Conservation (phyloP, 1,140 invertebrate genomes). For the Alviniconcha marisindica region DNA sequence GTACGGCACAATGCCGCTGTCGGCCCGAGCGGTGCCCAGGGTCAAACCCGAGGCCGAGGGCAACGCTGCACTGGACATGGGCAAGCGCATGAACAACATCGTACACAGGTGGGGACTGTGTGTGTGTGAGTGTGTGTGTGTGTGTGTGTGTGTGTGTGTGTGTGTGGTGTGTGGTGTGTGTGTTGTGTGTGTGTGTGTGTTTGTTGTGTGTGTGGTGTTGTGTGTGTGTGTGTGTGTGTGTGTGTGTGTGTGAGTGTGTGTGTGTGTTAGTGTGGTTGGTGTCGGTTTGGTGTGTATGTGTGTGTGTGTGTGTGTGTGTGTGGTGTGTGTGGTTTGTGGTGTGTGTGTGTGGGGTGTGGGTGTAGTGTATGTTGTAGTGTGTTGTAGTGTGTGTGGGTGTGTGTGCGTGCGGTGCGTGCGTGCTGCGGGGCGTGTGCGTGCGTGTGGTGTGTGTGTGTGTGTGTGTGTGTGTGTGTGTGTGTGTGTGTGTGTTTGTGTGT, state of each 20-base stretch:
- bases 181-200: slow-evolving; percentile 41
- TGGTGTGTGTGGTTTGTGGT: no score
- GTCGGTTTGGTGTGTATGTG: no score
- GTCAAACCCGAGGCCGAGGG: slow-evolving; percentile 66
- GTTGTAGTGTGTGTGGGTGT: slow-evolving; percentile 37
- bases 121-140: slow-evolving; percentile 39
- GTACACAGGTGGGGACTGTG: slow-evolving; percentile 39
- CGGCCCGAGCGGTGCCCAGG: slow-evolving; percentile 60
- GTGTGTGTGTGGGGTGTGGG: no score
- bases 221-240: no score
- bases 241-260: no score
- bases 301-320: no score
- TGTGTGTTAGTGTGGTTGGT: no score
- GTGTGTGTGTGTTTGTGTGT: no score
- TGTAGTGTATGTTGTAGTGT: no score
- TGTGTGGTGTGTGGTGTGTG: neutral
- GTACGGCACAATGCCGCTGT: slow-evolving; percentile 60
- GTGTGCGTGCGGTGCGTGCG: slow-evolving; percentile 49
- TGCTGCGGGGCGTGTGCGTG: neutral
- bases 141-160: slow-evolving; percentile 52
- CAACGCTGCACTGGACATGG: slow-evolving; percentile 58
- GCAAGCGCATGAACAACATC: slow-evolving; percentile 55
- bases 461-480: no score
- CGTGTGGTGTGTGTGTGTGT: slow-evolving; percentile 40
- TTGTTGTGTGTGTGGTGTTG: no score